phyloP scores from a whole-genome alignment of 2,113 vertebrate species.

The Sterrhoptilus dennistouni region DNA sequence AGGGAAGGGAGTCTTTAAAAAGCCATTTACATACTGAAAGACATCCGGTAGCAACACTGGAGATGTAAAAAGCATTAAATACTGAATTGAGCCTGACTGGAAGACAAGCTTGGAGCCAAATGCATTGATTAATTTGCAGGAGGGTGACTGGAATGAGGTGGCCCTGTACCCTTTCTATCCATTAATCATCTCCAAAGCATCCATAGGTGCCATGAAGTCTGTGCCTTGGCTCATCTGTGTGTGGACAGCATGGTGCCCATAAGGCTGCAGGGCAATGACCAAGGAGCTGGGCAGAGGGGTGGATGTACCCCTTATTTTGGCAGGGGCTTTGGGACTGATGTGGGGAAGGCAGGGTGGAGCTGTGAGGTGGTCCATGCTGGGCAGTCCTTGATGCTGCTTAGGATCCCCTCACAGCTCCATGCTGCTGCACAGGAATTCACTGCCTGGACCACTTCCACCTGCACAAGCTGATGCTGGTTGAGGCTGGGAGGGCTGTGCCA shows the following conservation, averaged over 20 bases:
- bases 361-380: background rate
- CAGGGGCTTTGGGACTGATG: fast-evolving
- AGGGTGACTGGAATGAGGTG: background rate
- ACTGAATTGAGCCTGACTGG: background rate
- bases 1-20: slow-evolving; percentile 37
- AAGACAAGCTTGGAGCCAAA: slow-evolving; percentile 10
- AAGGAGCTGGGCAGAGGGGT: background rate
- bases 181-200: background rate
- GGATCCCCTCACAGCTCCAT: background rate
- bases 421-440: fast-evolving
- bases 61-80: slow-evolving; percentile 31
- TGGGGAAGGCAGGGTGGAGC: background rate
- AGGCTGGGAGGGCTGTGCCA: fast-evolving
- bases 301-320: background rate
- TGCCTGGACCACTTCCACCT: fast-evolving
- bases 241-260: background rate
- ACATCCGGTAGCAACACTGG: background rate
- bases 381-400: background rate
- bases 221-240: background rate
- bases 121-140: background rate
- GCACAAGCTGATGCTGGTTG: background rate
- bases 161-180: background rate
- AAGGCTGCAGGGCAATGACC: background rate
- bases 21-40: background rate
- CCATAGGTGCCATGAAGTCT: background rate